Evolutionary conservation across 1,140 invertebrate species (phyloP).

Genomic region (Drosophila nigrodunni): DNA sequence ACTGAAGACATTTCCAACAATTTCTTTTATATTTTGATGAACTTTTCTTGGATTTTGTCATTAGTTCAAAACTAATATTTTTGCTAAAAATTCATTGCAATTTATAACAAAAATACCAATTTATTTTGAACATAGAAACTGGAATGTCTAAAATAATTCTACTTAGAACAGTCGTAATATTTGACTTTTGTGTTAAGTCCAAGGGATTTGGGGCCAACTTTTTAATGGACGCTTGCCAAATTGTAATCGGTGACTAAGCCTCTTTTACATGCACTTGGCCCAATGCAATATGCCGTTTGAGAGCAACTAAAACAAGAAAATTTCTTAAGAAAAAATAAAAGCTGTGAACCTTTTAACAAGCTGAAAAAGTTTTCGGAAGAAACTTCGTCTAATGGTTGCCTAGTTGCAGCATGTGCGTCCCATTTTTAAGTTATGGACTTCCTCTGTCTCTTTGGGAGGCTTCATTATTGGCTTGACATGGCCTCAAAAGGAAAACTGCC

Average conservation of each 20-base stretch:
- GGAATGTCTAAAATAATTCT: too few species aligned
- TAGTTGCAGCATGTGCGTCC: conserved; percentile 13
- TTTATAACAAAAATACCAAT: too few species aligned
- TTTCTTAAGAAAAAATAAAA: background rate
- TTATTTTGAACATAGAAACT: too few species aligned
- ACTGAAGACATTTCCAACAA: too few species aligned
- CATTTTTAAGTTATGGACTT: background rate
- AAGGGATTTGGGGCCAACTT: conserved; percentile 20
- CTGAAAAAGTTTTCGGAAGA: conserved; percentile 24
- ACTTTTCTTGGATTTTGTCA: too few species aligned
- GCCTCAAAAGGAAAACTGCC: conserved; percentile 37
- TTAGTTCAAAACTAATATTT: too few species aligned
- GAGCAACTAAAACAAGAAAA: conserved; percentile 1
- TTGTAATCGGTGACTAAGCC: conserved; percentile 32
- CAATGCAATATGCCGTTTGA: conserved; percentile 40
- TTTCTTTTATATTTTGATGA: too few species aligned
- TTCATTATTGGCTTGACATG: conserved; percentile 45
- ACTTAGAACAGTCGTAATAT: too few species aligned
- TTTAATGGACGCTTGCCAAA: conserved; percentile 39
- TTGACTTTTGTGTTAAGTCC: background rate
- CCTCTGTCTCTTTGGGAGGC: background rate
- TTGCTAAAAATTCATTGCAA: too few species aligned
- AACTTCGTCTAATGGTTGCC: conserved; percentile 25
- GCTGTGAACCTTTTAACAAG: conserved; percentile 29
- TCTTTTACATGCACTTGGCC: conserved; percentile 28